Base-by-base conservation (phyloP, 2,113 vertebrate species). In the Todiramphus chloris region DNA sequence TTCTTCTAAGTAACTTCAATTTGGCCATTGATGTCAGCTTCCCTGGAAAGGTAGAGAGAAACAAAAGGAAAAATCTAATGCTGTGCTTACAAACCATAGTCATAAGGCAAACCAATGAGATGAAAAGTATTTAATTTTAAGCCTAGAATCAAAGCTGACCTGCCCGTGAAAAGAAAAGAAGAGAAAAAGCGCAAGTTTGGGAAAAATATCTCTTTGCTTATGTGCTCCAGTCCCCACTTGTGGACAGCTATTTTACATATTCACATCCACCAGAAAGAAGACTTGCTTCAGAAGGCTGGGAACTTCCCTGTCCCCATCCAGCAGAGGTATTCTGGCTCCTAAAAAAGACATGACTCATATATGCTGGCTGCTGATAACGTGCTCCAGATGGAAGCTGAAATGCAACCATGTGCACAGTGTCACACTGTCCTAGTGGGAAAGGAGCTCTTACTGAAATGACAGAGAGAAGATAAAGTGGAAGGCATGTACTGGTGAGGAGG, bases 1-100 rank as follows among this genome's bases (percentile, higher is more conserved):
- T 67, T 93, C 91, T 93, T 69, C 77, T 44, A 48, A 89, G 82
- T 25, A 39, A 31, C 33, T 93, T 74, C 39, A 39, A 33, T 92
- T 30, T 87, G 24, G 25, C 27, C 39, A 79, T 5, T 59, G 66
- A 75, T 68, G 25, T 41, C 43, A 41, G 13, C 37, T 74, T 5
- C 30, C 39, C 75, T 64, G 31, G 14, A 24, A 81, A 74, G 33
- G 41, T 41, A 41, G 41, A 41, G 9, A 41, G 43, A 51, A 50
- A 73, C 11, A 82, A 69, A 63, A 24, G 20, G 15, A 62, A 84
- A 90, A 91, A 39, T 24, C 10, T 17, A 35, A 15, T 6, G 8
- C 16, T 90, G 16, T 51, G 7, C 21, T 83, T 50, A 76, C 10
- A 83, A 84, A 75, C 23, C 7, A 51, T 44, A 70, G 37, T 51